Conservation (phyloP, 2,888 invertebrate genomes). For the Criorhina ranunculi region DNA sequence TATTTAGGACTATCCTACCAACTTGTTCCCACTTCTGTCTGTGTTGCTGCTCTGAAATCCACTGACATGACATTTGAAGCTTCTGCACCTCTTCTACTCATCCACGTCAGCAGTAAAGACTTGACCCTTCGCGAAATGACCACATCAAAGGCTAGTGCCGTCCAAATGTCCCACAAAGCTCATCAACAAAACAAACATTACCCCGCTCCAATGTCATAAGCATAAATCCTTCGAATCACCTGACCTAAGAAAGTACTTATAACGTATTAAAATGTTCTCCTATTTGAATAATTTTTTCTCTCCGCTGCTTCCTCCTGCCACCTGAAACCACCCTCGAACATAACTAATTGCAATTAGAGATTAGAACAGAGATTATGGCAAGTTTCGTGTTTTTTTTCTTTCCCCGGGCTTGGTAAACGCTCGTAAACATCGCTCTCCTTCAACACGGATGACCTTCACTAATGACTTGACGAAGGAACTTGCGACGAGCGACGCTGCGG, state of each 20-base stretch:
- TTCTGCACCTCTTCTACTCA: too few species aligned
- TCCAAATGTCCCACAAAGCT: constrained; percentile 8
- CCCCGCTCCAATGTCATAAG: constrained; percentile 32
- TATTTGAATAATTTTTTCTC: constrained; percentile 46
- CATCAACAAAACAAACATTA: constrained; percentile 26
- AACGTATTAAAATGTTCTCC: constrained; percentile 26
- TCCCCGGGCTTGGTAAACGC: constrained; percentile 21
- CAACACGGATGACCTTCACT: constrained; percentile 31
- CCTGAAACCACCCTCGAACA: constrained; percentile 6
- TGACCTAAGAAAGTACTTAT: constrained; percentile 23
- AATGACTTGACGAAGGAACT: constrained; percentile 40
- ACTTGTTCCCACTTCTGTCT: too few species aligned
- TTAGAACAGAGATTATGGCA: constrained; percentile 47
- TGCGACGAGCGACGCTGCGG: not conserved
- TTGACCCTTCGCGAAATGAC: not conserved
- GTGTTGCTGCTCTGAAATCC: too few species aligned
- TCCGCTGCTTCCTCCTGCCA: not conserved
- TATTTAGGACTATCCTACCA: too few species aligned
- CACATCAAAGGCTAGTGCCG: constrained; percentile 10
- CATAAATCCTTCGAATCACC: constrained; percentile 32
- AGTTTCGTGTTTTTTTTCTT: constrained; percentile 28
- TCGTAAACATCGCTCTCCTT: constrained; percentile 20
- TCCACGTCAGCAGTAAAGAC: too few species aligned
- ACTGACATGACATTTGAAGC: too few species aligned
- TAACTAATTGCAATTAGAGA: constrained; percentile 56